Evolutionary conservation across 1,140 invertebrate species (phyloP).

Genomic region (Euwallacea fornicatus): DNA sequence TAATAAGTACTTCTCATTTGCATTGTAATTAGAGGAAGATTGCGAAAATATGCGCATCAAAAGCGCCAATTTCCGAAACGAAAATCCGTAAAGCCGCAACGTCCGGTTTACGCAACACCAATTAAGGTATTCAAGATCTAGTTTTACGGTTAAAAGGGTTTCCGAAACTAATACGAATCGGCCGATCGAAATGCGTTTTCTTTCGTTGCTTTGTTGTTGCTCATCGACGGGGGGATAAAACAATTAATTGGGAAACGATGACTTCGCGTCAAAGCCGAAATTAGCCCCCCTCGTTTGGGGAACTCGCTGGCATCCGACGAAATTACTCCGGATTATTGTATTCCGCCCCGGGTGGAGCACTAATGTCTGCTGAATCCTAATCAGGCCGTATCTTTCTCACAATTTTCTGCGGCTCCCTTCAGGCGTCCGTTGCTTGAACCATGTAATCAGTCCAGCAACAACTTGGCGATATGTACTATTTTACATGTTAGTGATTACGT

Average conservation of each 20-base stretch:
- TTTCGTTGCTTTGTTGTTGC: neutral
- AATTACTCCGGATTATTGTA: conserved; percentile 27
- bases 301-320: conserved; percentile 3
- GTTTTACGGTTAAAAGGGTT: conserved; percentile 6
- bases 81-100: conserved; percentile 3
- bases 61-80: neutral
- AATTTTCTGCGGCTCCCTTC: conserved; percentile 22
- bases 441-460: conserved; percentile 22
- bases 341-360: conserved; percentile 23
- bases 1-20: conserved; percentile 14
- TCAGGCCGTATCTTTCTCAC: conserved; percentile 29
- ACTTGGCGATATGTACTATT: neutral
- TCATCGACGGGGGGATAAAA: neutral
- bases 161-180: conserved; percentile 1
- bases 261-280: conserved; percentile 1
- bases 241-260: conserved; percentile 2
- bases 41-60: neutral
- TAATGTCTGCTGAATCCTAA: conserved; percentile 33
- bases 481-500: too few species aligned
- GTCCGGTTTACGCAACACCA: conserved; percentile 10
- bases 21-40: conserved; percentile 3
- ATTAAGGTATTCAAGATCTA: conserved; percentile 2
- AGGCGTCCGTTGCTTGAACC: conserved; percentile 14
- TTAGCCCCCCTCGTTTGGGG: conserved; percentile 1
- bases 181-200: conserved; percentile 3